Conservation (phyloP, 2,113 vertebrate species). For the Ageneiosus marmoratus region DNA sequence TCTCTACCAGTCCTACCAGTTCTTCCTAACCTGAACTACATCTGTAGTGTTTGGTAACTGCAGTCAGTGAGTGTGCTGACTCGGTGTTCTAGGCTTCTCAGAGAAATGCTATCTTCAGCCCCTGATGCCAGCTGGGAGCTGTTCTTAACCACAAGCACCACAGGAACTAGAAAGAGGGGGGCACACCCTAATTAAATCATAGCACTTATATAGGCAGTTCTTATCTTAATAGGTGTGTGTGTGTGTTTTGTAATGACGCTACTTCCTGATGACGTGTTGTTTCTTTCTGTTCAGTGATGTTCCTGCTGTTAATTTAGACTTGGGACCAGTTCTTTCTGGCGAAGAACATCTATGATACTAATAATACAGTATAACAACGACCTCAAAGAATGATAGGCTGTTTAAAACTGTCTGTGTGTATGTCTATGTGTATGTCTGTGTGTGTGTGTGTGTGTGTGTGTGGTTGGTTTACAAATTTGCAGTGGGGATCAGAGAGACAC, state of each 20-base stretch:
- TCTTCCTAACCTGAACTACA: not conserved
- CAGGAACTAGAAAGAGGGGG: slow-evolving; percentile 16
- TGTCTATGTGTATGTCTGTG: too few relatives aligned
- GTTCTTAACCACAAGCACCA: slow-evolving; percentile 26
- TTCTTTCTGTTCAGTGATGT: not conserved
- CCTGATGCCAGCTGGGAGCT: slow-evolving; percentile 18
- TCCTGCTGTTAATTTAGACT: not conserved
- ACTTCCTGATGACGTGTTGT: not conserved
- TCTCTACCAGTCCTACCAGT: not conserved
- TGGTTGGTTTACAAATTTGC: not conserved
- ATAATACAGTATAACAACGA: not conserved
- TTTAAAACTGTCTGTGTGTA: not conserved
- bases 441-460: not conserved
- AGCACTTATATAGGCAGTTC: not conserved
- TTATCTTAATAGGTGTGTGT: not conserved
- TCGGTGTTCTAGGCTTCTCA: not conserved
- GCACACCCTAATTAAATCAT: not conserved
- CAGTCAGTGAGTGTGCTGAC: not conserved
- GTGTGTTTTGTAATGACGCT: not conserved
- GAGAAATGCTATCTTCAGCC: slow-evolving; percentile 25
- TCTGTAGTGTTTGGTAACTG: not conserved
- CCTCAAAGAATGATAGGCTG: not conserved
- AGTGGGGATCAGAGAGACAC: not conserved
- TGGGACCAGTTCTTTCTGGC: not conserved
- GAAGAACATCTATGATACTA: not conserved